Evolutionary conservation across 1,140 invertebrate species (phyloP).

Genomic region (Pseudomyrmex concolor): DNA sequence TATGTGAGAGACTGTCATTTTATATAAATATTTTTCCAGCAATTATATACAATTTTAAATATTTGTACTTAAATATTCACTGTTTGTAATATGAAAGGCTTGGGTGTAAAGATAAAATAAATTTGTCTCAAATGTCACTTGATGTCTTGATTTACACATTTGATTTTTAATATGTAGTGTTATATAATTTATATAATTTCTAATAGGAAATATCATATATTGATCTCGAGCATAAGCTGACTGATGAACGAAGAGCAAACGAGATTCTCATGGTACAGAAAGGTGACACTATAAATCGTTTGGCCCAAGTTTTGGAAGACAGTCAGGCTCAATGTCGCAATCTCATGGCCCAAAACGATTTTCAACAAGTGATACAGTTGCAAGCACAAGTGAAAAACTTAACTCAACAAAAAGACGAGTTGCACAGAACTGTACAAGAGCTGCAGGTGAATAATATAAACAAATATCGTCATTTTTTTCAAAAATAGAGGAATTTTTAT

Average conservation of each 20-base stretch:
- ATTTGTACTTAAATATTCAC: too few relatives aligned
- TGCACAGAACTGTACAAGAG: conserved; percentile 76
- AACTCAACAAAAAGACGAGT: conserved; percentile 78
- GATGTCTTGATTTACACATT: conserved; percentile 22
- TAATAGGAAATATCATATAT: conserved; percentile 75
- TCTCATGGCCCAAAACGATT: conserved; percentile 79
- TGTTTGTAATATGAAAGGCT: too few relatives aligned
- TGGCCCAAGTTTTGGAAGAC: conserved; percentile 78
- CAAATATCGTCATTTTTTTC: conserved; percentile 2
- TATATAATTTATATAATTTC: conserved; percentile 22
- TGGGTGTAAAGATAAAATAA: neutral
- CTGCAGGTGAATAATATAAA: conserved; percentile 75
- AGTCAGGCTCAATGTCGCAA: conserved; percentile 81
- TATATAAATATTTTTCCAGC: too few relatives aligned
- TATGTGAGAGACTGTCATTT: too few relatives aligned
- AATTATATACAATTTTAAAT: too few relatives aligned
- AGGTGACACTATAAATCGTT: conserved; percentile 80
- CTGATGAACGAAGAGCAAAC: conserved; percentile 78
- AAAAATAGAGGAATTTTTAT: neutral
- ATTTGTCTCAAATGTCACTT: neutral
- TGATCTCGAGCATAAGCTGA: conserved; percentile 78
- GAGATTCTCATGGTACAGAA: conserved; percentile 81
- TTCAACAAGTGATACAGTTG: conserved; percentile 78
- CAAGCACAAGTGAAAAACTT: conserved; percentile 77
- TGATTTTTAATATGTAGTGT: neutral